phyloP scores from a whole-genome alignment of 2,888 invertebrate genomes.

The Mechanitis mazaeus region DNA sequence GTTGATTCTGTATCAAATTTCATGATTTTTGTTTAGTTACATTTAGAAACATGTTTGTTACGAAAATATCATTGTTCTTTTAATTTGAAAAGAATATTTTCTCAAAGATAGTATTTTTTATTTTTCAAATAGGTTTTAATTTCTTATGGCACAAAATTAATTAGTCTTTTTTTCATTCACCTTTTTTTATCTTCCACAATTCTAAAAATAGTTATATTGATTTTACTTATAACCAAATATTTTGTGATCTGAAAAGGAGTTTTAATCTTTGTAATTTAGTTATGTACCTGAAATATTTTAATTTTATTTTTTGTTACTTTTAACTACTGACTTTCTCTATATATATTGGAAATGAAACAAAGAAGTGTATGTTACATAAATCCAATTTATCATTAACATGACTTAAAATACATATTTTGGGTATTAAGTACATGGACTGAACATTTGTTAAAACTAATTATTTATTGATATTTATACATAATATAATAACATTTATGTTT shows the following conservation, averaged over 20 bases:
- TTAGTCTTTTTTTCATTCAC: neutral
- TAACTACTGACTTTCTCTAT: neutral
- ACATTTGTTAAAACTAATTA: neutral
- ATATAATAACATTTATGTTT: neutral
- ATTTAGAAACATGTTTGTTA: no score
- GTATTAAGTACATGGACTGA: conserved; percentile 1
- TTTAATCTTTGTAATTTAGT: conserved; percentile 10
- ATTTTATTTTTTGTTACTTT: conserved; percentile 1
- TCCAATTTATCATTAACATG: neutral
- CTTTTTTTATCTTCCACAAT: neutral
- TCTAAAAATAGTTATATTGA: neutral
- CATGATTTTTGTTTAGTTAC: no score
- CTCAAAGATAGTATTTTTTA: no score
- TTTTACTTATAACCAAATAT: neutral
- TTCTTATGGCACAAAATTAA: no score
- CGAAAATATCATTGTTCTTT: no score
- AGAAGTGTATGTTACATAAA: conserved; percentile 2
- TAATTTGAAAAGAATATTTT: no score
- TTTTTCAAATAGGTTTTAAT: no score
- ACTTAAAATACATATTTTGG: neutral
- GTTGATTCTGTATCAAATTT: no score
- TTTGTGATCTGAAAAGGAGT: neutral
- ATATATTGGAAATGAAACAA: no score
- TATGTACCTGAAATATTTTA: conserved; percentile 23
- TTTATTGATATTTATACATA: neutral